These are phyloP conservation scores for Zhengitettix transpicula DNA, from an alignment of 2,888 invertebrate genomes.

Conservation along the genomic window DNA sequence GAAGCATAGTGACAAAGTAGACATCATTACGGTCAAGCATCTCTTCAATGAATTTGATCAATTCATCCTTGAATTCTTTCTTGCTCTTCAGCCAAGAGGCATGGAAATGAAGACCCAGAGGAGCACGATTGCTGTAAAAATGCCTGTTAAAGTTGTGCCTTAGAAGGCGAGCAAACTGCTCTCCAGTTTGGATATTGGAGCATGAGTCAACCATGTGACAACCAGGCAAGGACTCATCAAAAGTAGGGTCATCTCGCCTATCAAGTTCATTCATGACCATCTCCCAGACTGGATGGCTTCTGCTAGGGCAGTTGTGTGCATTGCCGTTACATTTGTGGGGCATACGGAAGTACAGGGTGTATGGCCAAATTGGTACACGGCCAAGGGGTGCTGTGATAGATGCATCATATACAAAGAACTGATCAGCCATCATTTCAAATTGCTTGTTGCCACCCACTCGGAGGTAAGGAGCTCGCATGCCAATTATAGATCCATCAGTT, in stretches of 20 bases:
- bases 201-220: conserved; percentile 91
- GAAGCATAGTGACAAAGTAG: conserved; percentile 80
- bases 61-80: conserved; percentile 79
- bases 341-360: conserved; percentile 91
- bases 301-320: conserved; percentile 70
- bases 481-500: conserved; percentile 79
- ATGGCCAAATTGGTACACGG: conserved; percentile 91
- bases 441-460: conserved; percentile 87
- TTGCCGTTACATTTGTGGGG: conserved; percentile 91
- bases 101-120: conserved; percentile 83
- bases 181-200: conserved; percentile 80
- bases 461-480: conserved; percentile 73
- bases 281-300: conserved; percentile 85
- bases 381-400: conserved; percentile 81
- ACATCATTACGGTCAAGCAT: conserved; percentile 79
- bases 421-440: conserved; percentile 94
- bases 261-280: conserved; percentile 93
- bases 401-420: conserved; percentile 87
- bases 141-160: conserved; percentile 91
- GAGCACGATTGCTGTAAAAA: conserved; percentile 83
- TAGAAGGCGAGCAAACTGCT: conserved; percentile 75
- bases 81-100: conserved; percentile 91
- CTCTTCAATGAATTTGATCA: conserved; percentile 86
- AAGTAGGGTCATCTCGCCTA: conserved; percentile 82
- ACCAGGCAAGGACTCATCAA: conserved; percentile 84